Evolutionary conservation across 2,113 vertebrate species (phyloP).

Genomic region (Prunella himalayana): DNA sequence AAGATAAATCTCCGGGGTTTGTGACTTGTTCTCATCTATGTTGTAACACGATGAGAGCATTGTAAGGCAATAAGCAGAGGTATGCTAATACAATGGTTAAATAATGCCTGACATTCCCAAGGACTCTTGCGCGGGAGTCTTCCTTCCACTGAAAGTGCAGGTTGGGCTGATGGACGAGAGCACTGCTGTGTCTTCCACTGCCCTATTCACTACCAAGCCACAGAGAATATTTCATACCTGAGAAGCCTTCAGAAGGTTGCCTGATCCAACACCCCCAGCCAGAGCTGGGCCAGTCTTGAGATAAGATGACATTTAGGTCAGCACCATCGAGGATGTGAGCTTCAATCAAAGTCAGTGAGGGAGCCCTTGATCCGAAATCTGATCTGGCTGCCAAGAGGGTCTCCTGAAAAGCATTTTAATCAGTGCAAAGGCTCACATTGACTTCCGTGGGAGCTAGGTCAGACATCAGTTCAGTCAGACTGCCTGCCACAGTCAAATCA

Average conservation of each 20-base stretch:
- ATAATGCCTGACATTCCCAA: neutral
- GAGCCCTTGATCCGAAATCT: neutral
- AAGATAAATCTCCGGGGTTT: neutral
- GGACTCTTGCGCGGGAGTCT: neutral
- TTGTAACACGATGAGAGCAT: neutral
- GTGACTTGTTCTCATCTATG: neutral
- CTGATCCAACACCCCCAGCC: neutral
- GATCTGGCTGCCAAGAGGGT: neutral
- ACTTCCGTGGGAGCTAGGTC: neutral
- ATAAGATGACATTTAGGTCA: neutral
- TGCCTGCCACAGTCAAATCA: neutral
- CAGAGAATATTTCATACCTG: neutral
- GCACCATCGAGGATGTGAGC: accelerated
- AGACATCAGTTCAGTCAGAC: neutral
- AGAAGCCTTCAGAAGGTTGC: neutral
- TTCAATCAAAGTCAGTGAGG: neutral
- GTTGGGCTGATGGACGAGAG: neutral
- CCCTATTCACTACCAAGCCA: neutral
- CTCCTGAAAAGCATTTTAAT: constrained; percentile 24
- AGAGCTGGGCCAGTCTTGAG: neutral
- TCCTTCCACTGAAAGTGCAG: neutral
- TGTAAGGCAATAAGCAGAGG: neutral
- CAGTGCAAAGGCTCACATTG: neutral
- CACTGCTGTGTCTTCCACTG: neutral
- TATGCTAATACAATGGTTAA: neutral